These are phyloP conservation scores for Papio anubis DNA, from an alignment of 2,113 vertebrate genomes.

Conservation along the genomic window DNA sequence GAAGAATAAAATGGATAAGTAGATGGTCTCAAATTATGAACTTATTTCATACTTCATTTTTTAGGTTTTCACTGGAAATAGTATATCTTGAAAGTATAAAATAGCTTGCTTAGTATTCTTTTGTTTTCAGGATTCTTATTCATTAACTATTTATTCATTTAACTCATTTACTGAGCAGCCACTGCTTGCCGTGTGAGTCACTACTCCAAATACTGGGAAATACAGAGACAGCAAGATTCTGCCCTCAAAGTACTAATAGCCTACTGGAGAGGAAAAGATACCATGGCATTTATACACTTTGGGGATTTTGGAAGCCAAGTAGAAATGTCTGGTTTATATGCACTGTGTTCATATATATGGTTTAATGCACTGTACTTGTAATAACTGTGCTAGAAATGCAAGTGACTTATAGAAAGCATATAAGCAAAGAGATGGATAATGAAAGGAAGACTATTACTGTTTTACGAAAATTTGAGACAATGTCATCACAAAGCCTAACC, in stretches of 20 bases:
- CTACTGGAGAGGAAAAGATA: not conserved
- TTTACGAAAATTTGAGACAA: not conserved
- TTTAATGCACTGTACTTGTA: not conserved
- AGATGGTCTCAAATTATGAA: not conserved
- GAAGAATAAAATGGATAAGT: not conserved
- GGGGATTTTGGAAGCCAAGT: not conserved
- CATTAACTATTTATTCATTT: not conserved
- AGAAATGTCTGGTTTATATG: not conserved
- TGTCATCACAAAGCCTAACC: not conserved
- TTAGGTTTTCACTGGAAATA: not conserved
- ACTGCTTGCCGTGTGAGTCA: not conserved
- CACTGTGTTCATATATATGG: not conserved
- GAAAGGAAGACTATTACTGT: not conserved
- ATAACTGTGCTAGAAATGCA: not conserved
- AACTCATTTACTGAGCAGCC: not conserved
- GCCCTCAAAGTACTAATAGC: accelerated
- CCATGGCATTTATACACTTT: not conserved
- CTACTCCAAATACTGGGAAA: not conserved
- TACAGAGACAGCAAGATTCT: not conserved
- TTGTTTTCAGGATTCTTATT: not conserved
- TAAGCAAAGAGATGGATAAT: not conserved
- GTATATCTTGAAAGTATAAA: not conserved
- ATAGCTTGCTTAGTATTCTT: not conserved
- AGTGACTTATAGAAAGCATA: not conserved
- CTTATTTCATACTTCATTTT: not conserved